Percentiles rank a stretch among this genome's conserved stretches.
Evolutionary conservation across 1,140 invertebrate species (phyloP).

Genomic region (Megalonaias nervosa): DNA sequence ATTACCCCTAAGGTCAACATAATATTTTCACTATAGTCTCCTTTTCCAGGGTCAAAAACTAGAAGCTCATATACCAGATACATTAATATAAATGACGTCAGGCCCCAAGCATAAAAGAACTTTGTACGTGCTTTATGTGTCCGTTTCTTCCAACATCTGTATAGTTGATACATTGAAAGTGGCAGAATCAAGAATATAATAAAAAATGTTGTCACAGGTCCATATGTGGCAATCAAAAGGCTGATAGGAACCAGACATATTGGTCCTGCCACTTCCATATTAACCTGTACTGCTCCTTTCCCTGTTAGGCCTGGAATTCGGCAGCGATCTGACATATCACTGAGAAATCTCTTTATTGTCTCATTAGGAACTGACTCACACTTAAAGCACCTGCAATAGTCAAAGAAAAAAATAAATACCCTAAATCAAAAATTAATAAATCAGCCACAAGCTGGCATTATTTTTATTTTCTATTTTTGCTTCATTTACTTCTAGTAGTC

Average conservation of each 20-base stretch:
- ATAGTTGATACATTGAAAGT: conserved; percentile 52
- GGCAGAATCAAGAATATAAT: conserved; percentile 47
- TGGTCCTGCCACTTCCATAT: conserved; percentile 56
- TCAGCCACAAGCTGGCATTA: too few relatives aligned
- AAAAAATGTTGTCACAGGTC: conserved; percentile 40
- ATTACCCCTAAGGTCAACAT: conserved; percentile 43
- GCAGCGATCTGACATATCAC: conserved; percentile 38
- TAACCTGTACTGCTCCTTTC: conserved; percentile 53
- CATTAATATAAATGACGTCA: conserved; percentile 52
- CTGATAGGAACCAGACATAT: conserved; percentile 53
- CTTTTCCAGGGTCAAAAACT: conserved; percentile 54
- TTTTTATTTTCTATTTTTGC: too few relatives aligned
- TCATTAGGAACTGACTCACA: conserved; percentile 26
- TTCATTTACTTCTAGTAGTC: too few relatives aligned
- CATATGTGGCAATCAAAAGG: conserved; percentile 52
- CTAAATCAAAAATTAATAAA: too few relatives aligned
- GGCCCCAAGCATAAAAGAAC: conserved; percentile 62
- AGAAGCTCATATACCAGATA: conserved; percentile 53
- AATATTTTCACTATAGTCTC: conserved; percentile 60
- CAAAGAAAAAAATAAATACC: conserved; percentile 2
- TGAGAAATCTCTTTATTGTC: conserved; percentile 12
- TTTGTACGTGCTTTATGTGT: conserved; percentile 38
- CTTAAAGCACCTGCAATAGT: conserved; percentile 52
- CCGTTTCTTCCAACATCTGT: conserved; percentile 38
- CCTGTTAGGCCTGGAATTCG: conserved; percentile 59